Evolutionary conservation across 2,797 vertebrate species (phyloP).

Genomic region (Rhinichthys osculus): DNA sequence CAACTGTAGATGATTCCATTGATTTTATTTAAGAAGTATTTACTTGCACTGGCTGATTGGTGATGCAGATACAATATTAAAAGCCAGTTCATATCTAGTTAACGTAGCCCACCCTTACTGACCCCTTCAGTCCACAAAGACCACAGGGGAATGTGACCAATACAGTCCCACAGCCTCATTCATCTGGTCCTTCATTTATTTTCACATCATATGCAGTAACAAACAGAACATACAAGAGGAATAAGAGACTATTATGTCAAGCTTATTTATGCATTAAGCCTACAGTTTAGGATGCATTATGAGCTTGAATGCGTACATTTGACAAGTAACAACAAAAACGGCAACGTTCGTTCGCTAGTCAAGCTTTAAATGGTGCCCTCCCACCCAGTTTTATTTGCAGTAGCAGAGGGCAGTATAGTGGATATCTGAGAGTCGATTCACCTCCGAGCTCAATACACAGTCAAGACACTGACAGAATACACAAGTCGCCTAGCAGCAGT

Average conservation of each 20-base stretch:
- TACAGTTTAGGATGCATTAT: constrained; percentile 44
- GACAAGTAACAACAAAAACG: constrained; percentile 48
- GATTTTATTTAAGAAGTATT: constrained; percentile 79
- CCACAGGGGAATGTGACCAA: constrained; percentile 36
- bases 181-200: constrained; percentile 58
- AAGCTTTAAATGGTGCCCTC: constrained; percentile 17
- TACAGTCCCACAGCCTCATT: constrained; percentile 56
- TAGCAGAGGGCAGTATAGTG: constrained; percentile 77
- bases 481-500: constrained; percentile 78
- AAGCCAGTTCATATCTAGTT: constrained; percentile 56
- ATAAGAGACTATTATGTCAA: constrained; percentile 50
- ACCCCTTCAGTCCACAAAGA: constrained; percentile 49
- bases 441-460: constrained; percentile 68
- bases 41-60: constrained; percentile 80
- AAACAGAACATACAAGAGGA: constrained; percentile 53
- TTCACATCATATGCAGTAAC: constrained; percentile 58
- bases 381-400: constrained; percentile 52
- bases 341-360: constrained; percentile 12
- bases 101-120: constrained; percentile 12
- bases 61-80: constrained; percentile 77
- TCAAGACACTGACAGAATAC: constrained; percentile 77
- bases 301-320: constrained; percentile 44
- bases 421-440: constrained; percentile 74
- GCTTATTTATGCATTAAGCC: constrained; percentile 48
- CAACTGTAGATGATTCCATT: constrained; percentile 69